A percentile compares a stretch with the other conserved stretches of the same genome.
Conservation (phyloP, 2,113 vertebrate genomes). For the Neogobius melanostomus region DNA sequence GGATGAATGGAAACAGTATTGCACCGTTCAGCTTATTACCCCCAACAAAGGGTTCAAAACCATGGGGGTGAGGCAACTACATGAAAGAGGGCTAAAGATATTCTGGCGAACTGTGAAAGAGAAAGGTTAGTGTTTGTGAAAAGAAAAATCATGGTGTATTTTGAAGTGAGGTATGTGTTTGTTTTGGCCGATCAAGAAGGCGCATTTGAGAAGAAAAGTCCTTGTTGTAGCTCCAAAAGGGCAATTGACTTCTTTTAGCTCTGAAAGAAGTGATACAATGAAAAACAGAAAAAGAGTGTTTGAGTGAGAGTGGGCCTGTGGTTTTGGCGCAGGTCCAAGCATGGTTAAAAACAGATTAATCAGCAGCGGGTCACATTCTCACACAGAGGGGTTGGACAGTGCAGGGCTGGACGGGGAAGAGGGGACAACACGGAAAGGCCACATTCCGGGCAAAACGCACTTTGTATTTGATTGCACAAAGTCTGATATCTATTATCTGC, state of each 20-base stretch:
- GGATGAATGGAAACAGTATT: slow-evolving; percentile 67
- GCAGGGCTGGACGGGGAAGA: slow-evolving; percentile 18
- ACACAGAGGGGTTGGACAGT: slow-evolving; percentile 52
- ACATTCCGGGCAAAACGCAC: background rate
- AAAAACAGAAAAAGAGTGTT: slow-evolving; percentile 27
- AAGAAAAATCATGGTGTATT: background rate
- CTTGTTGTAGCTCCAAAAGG: slow-evolving; percentile 35
- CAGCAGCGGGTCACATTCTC: slow-evolving; percentile 71
- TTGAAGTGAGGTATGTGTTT: background rate
- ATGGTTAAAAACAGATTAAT: slow-evolving; percentile 76
- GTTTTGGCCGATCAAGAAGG: slow-evolving; percentile 11
- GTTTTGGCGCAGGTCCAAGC: slow-evolving; percentile 58
- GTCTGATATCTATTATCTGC: background rate
- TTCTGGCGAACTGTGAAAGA: slow-evolving; percentile 13
- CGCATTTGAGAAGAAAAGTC: slow-evolving; percentile 24
- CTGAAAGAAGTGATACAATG: slow-evolving; percentile 60
- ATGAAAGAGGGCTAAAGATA: slow-evolving; percentile 33
- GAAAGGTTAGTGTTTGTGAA: background rate
- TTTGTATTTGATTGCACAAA: background rate
- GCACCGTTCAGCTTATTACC: slow-evolving; percentile 63
- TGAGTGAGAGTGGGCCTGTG: slow-evolving; percentile 36
- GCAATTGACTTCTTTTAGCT: slow-evolving; percentile 35
- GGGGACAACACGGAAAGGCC: slow-evolving; percentile 37
- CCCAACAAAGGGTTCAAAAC: slow-evolving; percentile 15
- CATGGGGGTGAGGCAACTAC: background rate